Base-by-base conservation (phyloP, 2,888 invertebrate genomes). In the Lathronympha strigana region DNA sequence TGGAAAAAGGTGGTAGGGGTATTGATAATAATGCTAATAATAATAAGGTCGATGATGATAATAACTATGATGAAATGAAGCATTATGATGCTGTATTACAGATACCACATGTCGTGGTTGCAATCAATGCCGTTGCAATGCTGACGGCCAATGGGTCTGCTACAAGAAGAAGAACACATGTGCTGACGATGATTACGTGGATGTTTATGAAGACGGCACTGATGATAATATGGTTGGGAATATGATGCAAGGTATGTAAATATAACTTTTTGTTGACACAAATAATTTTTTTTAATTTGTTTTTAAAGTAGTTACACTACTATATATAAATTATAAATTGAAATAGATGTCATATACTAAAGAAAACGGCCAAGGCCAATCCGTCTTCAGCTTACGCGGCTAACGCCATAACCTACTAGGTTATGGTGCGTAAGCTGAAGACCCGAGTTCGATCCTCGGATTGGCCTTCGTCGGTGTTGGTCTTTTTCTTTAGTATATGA, bases 71-170 rank as follows among this genome's bases (percentile, higher is more conserved):
- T 19, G 17, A 13, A 51, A 21, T 17, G 1, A 40, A n/a, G n/a
- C n/a, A n/a, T n/a, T n/a, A n/a, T n/a, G n/a, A n/a, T n/a, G n/a
- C 17, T 40, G 36, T 36, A 31, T 72, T 72, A 15, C 72, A 91
- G 91, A 79, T 0, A 90, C 86, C 66, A 25, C 68, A 17, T 90
- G 90, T 54, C 69, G 77, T 0, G 90, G 89, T 0, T 91, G 91
- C 68, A 79, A 75, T 0, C 76, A 75, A 19, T 91, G 91, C 61
- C 58, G 67, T 0, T 91, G 91, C 61, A 68, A 72, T 0, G 71
- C 66, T 0, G 67, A 76, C 0, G 83, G 80, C 0, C 60, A 71
- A 21, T 90, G 90, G 90, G 38, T 57, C 0, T 90, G 90, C 23
- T 23, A 74, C 0, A 67, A 67, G 0, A 73, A 84, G 0, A 67